These are phyloP conservation scores for Xenops minutus DNA, from an alignment of 2,797 vertebrate genomes.

Conservation along the genomic window DNA sequence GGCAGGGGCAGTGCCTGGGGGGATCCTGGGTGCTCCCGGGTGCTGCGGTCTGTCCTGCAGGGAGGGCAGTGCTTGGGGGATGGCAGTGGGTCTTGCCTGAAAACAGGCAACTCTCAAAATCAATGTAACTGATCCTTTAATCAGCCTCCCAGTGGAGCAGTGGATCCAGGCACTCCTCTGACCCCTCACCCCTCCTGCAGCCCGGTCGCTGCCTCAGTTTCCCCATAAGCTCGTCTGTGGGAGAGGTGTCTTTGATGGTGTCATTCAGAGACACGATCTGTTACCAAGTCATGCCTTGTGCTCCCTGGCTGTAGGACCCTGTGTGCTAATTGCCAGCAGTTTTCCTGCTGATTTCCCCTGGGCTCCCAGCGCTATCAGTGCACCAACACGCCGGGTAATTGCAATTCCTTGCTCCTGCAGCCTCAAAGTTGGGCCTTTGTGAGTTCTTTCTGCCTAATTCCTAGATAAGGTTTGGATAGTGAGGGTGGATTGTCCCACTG, in stretches of 20 bases:
- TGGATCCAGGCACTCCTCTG: neutral
- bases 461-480: neutral
- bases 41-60: fast-evolving
- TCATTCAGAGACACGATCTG: neutral
- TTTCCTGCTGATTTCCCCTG: neutral
- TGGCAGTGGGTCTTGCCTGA: fast-evolving
- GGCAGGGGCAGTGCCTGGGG: neutral
- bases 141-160: fast-evolving
- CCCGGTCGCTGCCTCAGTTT: neutral
- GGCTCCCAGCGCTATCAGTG: neutral
- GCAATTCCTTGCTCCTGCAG: neutral
- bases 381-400: fast-evolving
- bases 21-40: neutral
- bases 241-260: fast-evolving
- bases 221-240: fast-evolving
- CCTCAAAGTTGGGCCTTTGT: neutral
- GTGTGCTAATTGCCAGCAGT: neutral
- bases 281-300: neutral
- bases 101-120: neutral
- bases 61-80: neutral
- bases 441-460: neutral
- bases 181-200: neutral
- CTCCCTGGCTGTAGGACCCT: neutral
- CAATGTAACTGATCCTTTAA: neutral
- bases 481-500: neutral